phyloP scores from a whole-genome alignment of 2,113 vertebrate genomes.

The Oreochromis tanganicae region DNA sequence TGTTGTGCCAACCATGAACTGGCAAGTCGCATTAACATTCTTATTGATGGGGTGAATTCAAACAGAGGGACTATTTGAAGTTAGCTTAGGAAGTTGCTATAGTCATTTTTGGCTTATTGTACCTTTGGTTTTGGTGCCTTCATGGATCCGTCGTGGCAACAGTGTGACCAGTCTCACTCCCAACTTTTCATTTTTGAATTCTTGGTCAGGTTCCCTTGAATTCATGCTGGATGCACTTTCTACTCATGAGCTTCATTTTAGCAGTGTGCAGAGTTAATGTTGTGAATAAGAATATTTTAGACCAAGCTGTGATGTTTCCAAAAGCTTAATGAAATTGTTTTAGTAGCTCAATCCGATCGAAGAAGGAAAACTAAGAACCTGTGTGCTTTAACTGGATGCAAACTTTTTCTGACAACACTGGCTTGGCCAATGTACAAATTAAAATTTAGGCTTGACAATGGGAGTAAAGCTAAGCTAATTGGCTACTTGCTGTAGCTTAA shows the following conservation, averaged over 20 bases:
- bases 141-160: background rate
- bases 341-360: fast-evolving
- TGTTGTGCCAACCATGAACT: background rate
- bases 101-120: background rate
- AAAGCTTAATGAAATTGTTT: background rate
- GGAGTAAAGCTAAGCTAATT: background rate
- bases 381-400: background rate
- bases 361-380: background rate
- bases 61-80: background rate
- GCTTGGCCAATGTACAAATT: background rate
- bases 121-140: background rate
- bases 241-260: background rate
- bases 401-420: background rate
- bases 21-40: background rate
- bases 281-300: background rate
- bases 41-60: background rate
- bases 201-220: background rate
- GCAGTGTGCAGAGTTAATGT: background rate
- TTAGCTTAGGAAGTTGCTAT: background rate
- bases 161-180: background rate
- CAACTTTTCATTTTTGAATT: background rate
- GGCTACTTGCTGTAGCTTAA: background rate
- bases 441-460: background rate
- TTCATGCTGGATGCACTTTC: background rate
- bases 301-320: background rate